Conservation (phyloP, 2,797 vertebrate genomes). For the Nyctalus aviator region DNA sequence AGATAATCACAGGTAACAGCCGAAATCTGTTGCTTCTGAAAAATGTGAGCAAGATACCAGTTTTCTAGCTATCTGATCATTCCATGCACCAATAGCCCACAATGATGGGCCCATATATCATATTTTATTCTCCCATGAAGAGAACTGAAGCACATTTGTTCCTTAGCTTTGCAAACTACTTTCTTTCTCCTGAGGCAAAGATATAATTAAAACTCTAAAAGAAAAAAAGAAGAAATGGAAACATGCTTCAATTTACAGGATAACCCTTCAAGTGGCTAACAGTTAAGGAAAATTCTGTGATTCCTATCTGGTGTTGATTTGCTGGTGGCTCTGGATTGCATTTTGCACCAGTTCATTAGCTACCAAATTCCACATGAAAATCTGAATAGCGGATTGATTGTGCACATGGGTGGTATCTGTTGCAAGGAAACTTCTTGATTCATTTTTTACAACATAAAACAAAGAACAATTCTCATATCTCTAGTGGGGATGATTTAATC, state of each 20-base stretch:
- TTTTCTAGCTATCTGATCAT: slow-evolving; percentile 83
- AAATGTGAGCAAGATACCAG: slow-evolving; percentile 84
- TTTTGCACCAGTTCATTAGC: slow-evolving; percentile 87
- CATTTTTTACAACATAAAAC: slow-evolving; percentile 78
- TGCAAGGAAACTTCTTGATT: slow-evolving; percentile 71
- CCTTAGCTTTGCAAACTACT: slow-evolving; percentile 84
- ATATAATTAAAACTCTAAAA: slow-evolving; percentile 86
- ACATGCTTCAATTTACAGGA: slow-evolving; percentile 78
- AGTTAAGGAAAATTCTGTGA: slow-evolving; percentile 76
- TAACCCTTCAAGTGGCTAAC: slow-evolving; percentile 78
- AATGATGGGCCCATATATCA: slow-evolving; percentile 87
- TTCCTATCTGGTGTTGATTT: slow-evolving; percentile 77
- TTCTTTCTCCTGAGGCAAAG: slow-evolving; percentile 78
- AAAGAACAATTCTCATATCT: slow-evolving; percentile 87
- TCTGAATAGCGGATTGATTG: slow-evolving; percentile 82
- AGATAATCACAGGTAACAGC: slow-evolving; percentile 64
- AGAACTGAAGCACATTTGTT: slow-evolving; percentile 80
- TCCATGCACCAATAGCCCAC: slow-evolving; percentile 84
- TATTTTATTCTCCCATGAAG: slow-evolving; percentile 84
- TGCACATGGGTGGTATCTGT: slow-evolving; percentile 79
- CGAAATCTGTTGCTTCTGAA: slow-evolving; percentile 72
- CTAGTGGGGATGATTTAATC: slow-evolving; percentile 88
- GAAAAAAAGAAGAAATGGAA: slow-evolving; percentile 74
- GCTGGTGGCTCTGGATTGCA: slow-evolving; percentile 80
- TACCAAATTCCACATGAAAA: slow-evolving; percentile 84